A percentile compares a stretch with the other conserved stretches of the same genome.
Evolutionary conservation across 2,797 vertebrate genomes (phyloP).

Genomic region (Etheostoma nigrum): DNA sequence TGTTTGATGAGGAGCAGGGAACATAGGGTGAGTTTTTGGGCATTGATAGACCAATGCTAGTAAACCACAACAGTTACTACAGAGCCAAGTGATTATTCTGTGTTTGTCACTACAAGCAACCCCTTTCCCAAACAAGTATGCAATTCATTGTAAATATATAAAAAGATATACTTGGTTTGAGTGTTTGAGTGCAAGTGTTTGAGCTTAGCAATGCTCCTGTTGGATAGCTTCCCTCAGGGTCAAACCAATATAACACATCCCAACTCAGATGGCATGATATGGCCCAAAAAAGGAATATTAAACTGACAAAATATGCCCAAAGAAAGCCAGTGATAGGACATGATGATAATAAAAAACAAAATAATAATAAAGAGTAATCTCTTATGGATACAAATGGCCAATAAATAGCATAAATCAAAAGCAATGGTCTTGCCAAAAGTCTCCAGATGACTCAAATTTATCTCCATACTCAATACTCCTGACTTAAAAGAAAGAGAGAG

Average conservation of each 20-base stretch:
- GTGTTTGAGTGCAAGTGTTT: slow-evolving; percentile 10
- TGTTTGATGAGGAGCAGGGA: neutral
- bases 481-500: slow-evolving; percentile 80
- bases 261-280: slow-evolving; percentile 44
- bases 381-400: slow-evolving; percentile 79
- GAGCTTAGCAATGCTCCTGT: slow-evolving; percentile 7
- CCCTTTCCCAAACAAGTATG: neutral
- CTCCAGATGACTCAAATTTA: slow-evolving; percentile 86
- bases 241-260: slow-evolving; percentile 58
- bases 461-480: slow-evolving; percentile 82
- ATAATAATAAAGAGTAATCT: slow-evolving; percentile 83
- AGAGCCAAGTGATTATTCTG: neutral
- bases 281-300: slow-evolving; percentile 62
- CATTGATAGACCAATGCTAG: neutral
- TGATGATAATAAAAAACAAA: slow-evolving; percentile 73
- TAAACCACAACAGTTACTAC: neutral
- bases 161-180: slow-evolving; percentile 11
- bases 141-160: neutral
- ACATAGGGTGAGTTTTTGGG: neutral
- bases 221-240: slow-evolving; percentile 48
- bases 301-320: slow-evolving; percentile 57
- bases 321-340: slow-evolving; percentile 61
- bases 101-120: too few species aligned
- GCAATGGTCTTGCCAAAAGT: slow-evolving; percentile 75
- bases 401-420: slow-evolving; percentile 83